phyloP scores from a whole-genome alignment of 64 coral and sea anemone species.

The Montipora foliosa region DNA sequence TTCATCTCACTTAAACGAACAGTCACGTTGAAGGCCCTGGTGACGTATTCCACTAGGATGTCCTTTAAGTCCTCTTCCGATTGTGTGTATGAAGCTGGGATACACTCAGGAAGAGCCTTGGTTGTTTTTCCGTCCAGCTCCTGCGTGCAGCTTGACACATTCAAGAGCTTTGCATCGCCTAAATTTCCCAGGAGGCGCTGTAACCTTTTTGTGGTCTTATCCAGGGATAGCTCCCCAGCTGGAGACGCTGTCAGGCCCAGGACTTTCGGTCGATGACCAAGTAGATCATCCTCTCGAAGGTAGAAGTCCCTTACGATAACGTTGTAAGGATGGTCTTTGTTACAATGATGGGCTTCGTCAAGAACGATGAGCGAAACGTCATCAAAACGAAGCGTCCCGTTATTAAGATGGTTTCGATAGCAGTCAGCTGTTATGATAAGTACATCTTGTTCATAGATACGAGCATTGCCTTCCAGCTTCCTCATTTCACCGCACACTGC shows the following conservation, averaged over 20 bases:
- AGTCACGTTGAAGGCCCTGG: slow-evolving; percentile 88
- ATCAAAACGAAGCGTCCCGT: slow-evolving; percentile 83
- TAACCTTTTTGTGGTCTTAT: slow-evolving; percentile 87
- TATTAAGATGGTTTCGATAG: slow-evolving; percentile 88
- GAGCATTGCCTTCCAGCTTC: slow-evolving; percentile 79
- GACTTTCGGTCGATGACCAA: slow-evolving; percentile 70
- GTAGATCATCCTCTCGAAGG: slow-evolving; percentile 48
- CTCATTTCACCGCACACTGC: slow-evolving; percentile 96
- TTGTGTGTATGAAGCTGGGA: slow-evolving; percentile 67
- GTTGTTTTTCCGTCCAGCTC: slow-evolving; percentile 80
- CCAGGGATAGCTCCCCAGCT: slow-evolving; percentile 85
- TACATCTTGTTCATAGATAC: slow-evolving; percentile 88
- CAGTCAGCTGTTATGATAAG: slow-evolving; percentile 92
- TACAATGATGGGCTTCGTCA: slow-evolving; percentile 97
- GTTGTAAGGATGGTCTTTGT: slow-evolving; percentile 94
- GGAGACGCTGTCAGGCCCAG: slow-evolving; percentile 88
- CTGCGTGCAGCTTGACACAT: slow-evolving; percentile 41
- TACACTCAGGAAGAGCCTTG: slow-evolving; percentile 63
- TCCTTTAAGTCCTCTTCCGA: slow-evolving; percentile 46
- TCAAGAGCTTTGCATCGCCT: slow-evolving; percentile 72
- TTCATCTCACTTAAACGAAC: slow-evolving; percentile 88
- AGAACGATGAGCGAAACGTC: slow-evolving; percentile 84
- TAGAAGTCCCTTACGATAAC: slow-evolving; percentile 89
- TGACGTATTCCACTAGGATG: slow-evolving; percentile 75
- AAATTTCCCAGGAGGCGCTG: slow-evolving; percentile 83